phyloP scores from a whole-genome alignment of 2,113 vertebrate species.

The Formicarius rufipectus region DNA sequence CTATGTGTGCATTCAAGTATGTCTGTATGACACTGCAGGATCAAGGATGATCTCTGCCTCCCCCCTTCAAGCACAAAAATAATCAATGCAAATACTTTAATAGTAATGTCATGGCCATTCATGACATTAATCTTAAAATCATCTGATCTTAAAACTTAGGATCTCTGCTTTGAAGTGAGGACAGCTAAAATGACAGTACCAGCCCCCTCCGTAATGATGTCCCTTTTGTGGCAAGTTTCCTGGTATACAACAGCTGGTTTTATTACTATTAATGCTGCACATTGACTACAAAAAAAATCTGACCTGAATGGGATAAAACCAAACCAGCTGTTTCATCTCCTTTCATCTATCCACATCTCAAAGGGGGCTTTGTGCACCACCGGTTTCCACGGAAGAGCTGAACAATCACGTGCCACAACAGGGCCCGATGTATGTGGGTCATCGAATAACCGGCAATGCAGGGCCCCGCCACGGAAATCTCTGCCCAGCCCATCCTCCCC shows the following conservation, averaged over 20 bases:
- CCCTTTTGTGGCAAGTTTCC: constrained; percentile 21
- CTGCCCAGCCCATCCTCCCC: neutral
- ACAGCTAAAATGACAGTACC: constrained; percentile 27
- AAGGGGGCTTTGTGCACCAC: constrained; percentile 53
- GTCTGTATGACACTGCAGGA: neutral
- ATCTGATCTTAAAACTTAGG: constrained; percentile 43
- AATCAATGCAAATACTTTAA: constrained; percentile 57
- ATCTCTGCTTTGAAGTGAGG: constrained; percentile 39
- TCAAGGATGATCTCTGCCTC: neutral
- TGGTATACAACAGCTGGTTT: constrained; percentile 56
- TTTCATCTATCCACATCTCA: constrained; percentile 56
- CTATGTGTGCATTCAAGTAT: neutral
- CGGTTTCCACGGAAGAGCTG: constrained; percentile 2
- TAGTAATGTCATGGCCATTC: constrained; percentile 10
- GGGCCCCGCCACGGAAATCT: neutral
- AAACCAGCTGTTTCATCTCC: constrained; percentile 56
- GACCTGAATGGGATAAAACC: constrained; percentile 54
- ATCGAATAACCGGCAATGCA: neutral
- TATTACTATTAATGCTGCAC: constrained; percentile 41
- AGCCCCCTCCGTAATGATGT: neutral
- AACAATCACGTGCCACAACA: constrained; percentile 17
- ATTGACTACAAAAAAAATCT: constrained; percentile 29
- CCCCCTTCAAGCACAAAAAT: constrained; percentile 16
- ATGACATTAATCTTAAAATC: no score
- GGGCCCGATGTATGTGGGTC: constrained; percentile 57